Conservation (phyloP, 2,113 vertebrate species). For the Indicator maculatus region DNA sequence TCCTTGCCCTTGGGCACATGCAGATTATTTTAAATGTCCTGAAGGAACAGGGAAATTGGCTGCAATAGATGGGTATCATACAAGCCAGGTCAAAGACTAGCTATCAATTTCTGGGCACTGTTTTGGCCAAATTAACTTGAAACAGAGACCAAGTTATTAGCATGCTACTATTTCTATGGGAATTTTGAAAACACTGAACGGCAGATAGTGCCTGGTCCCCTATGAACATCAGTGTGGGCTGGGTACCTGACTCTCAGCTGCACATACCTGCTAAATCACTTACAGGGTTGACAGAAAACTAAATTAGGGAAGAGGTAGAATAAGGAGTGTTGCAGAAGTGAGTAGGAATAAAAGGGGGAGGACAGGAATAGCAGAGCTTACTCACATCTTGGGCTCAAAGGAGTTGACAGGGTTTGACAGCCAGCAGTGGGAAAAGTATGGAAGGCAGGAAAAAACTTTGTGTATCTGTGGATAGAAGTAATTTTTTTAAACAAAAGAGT, state of each 20-base stretch:
- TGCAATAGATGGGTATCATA: neutral
- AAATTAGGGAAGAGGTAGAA: neutral
- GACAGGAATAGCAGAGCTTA: conserved; percentile 46
- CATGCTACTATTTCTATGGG: neutral
- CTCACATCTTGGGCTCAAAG: conserved; percentile 17
- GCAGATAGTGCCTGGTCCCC: neutral
- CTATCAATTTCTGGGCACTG: neutral
- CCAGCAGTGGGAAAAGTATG: neutral
- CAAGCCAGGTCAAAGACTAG: neutral
- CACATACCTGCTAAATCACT: neutral
- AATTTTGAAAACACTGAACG: neutral
- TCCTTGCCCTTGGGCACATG: neutral
- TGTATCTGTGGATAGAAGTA: neutral
- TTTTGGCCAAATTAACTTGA: neutral
- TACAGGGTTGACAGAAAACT: neutral
- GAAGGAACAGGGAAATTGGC: neutral
- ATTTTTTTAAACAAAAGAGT: neutral
- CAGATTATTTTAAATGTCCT: neutral
- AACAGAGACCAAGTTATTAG: neutral
- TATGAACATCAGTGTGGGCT: neutral
- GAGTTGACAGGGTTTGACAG: neutral
- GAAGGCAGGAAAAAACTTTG: neutral
- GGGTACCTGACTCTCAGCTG: neutral
- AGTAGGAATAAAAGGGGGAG: neutral
- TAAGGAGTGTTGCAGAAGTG: neutral